Conservation (phyloP, 2,888 invertebrate species). For the Meta bourneti region DNA sequence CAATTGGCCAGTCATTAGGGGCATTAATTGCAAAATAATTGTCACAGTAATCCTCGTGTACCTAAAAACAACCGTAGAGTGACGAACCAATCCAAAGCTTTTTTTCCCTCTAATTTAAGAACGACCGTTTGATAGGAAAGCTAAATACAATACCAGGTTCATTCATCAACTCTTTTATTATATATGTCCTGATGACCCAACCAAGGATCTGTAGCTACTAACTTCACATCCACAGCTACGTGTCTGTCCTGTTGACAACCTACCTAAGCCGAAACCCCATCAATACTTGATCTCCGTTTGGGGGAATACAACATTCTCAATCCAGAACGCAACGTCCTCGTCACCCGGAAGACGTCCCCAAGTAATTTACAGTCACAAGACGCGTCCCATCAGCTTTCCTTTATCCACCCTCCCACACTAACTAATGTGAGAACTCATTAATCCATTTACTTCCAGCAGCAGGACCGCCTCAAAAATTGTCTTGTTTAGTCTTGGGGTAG, state of each 20-base stretch:
- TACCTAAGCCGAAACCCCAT: background rate
- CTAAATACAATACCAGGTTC: background rate
- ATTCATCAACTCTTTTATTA: background rate
- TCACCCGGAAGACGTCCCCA: background rate
- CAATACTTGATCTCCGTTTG: background rate
- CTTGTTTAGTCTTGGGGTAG: constrained; percentile 15
- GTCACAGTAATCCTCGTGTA: too few species aligned
- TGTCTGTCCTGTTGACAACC: background rate
- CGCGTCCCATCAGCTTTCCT: background rate
- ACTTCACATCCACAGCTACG: background rate
- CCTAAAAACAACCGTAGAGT: too few species aligned
- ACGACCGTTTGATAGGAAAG: too few species aligned
- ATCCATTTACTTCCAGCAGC: constrained; percentile 52
- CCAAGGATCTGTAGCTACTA: background rate
- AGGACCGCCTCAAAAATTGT: constrained; percentile 38
- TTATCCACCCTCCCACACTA: background rate
- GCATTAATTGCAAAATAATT: too few species aligned
- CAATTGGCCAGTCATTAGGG: too few species aligned
- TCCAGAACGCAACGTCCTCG: background rate
- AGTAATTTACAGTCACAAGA: background rate
- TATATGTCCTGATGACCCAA: background rate
- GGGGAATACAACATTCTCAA: background rate
- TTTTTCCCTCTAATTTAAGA: too few species aligned
- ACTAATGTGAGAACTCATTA: constrained; percentile 28
- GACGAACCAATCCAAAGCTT: too few species aligned